Evolutionary conservation across 2,113 vertebrate genomes (phyloP).

Genomic region (Pachyramphus minor): DNA sequence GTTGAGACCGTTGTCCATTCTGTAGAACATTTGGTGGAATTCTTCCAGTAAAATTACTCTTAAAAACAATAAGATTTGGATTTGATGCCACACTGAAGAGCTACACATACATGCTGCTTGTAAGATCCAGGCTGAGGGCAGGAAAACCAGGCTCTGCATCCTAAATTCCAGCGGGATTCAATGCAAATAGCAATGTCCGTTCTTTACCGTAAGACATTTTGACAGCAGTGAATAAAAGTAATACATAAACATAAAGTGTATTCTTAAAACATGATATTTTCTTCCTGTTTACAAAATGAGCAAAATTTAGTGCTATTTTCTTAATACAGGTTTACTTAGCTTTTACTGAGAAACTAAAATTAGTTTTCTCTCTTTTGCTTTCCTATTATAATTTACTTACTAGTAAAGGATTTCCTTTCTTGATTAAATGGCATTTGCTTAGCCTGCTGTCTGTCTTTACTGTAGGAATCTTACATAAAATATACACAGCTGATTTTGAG

Average conservation of each 20-base stretch:
- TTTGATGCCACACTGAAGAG: not conserved
- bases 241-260: accelerated
- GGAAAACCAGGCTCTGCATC: not conserved
- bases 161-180: not conserved
- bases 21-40: not conserved
- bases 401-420: not conserved
- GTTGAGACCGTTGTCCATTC: not conserved
- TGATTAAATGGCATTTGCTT: not conserved
- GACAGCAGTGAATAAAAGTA: not conserved
- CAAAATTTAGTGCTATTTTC: not conserved
- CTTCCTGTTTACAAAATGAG: not conserved
- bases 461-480: not conserved
- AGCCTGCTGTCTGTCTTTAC: not conserved
- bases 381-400: not conserved
- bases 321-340: not conserved
- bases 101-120: not conserved
- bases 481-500: not conserved
- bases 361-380: not conserved
- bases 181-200: not conserved
- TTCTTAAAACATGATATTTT: not conserved
- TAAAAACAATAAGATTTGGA: not conserved
- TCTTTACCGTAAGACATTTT: not conserved
- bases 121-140: not conserved
- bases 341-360: not conserved
- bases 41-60: not conserved